Evolutionary conservation across 2,113 vertebrate genomes (phyloP).

Genomic region (Oplegnathus fasciatus): DNA sequence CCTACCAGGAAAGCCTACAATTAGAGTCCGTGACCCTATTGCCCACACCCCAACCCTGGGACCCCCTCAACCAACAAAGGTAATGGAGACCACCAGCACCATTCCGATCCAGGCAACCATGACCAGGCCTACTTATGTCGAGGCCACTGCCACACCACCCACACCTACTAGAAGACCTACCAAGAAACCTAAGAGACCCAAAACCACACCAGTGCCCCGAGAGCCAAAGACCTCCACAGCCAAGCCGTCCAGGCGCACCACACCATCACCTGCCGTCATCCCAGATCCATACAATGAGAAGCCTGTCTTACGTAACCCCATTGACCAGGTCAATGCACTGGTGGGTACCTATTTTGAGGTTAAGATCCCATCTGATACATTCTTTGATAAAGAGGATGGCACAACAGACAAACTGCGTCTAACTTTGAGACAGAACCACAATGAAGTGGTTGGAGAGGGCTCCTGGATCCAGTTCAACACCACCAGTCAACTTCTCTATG

Average conservation of each 20-base stretch:
- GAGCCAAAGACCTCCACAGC: conserved; percentile 87
- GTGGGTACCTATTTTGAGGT: conserved; percentile 98
- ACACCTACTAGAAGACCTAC: conserved; percentile 82
- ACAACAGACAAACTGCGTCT: conserved; percentile 95
- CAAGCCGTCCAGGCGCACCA: conserved; percentile 84
- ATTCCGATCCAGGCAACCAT: conserved; percentile 87
- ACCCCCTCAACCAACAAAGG: conserved; percentile 89
- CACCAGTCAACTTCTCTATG: conserved; percentile 96
- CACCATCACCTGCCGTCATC: conserved; percentile 78
- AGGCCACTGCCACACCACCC: conserved; percentile 88
- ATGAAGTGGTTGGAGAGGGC: conserved; percentile 89
- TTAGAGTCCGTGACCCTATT: conserved; percentile 89
- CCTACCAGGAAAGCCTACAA: conserved; percentile 92
- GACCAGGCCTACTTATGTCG: conserved; percentile 86
- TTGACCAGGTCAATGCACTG: conserved; percentile 93
- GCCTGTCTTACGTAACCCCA: conserved; percentile 91
- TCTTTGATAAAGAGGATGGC: conserved; percentile 95
- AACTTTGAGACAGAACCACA: conserved; percentile 90
- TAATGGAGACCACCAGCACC: conserved; percentile 88
- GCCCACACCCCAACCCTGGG: conserved; percentile 92
- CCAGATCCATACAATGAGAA: conserved; percentile 84
- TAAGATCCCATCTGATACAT: conserved; percentile 95
- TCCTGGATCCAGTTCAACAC: conserved; percentile 98
- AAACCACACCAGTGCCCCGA: conserved; percentile 88
- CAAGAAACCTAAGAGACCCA: conserved; percentile 87